Evolutionary conservation across 2,888 invertebrate species (phyloP).

Genomic region (Morpho achilles): DNA sequence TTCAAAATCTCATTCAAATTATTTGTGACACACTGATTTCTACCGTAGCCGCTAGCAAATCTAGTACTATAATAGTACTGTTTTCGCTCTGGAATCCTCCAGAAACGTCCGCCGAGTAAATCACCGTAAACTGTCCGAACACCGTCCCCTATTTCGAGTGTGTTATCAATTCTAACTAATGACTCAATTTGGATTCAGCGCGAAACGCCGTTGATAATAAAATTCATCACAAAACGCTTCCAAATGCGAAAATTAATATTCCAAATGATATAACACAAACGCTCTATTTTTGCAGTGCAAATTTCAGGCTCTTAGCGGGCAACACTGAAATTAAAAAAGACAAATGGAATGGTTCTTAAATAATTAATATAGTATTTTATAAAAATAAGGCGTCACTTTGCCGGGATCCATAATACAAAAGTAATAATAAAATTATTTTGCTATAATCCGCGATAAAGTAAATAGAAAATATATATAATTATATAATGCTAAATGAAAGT

Average conservation of each 20-base stretch:
- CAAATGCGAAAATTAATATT: conserved; percentile 75
- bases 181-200: conserved; percentile 71
- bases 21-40: too few species aligned
- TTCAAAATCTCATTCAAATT: too few species aligned
- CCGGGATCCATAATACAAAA: too few species aligned
- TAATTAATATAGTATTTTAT: too few species aligned
- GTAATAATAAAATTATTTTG: too few species aligned
- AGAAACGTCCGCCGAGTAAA: conserved; percentile 18
- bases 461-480: too few species aligned
- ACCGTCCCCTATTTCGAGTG: conserved; percentile 39
- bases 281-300: conserved; percentile 43
- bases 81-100: background rate
- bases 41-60: too few species aligned
- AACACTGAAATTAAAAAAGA: background rate
- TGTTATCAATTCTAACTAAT: conserved; percentile 74
- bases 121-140: conserved; percentile 16
- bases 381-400: too few species aligned
- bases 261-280: conserved; percentile 67
- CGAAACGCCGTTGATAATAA: conserved; percentile 65
- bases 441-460: too few species aligned
- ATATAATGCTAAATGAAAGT: too few species aligned
- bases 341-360: too few species aligned
- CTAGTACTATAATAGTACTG: background rate
- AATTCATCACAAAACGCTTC: conserved; percentile 72
- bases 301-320: conserved; percentile 17